These are phyloP conservation scores for Prenolepis imparis DNA, from an alignment of 2,888 invertebrate genomes.

Conservation along the genomic window DNA sequence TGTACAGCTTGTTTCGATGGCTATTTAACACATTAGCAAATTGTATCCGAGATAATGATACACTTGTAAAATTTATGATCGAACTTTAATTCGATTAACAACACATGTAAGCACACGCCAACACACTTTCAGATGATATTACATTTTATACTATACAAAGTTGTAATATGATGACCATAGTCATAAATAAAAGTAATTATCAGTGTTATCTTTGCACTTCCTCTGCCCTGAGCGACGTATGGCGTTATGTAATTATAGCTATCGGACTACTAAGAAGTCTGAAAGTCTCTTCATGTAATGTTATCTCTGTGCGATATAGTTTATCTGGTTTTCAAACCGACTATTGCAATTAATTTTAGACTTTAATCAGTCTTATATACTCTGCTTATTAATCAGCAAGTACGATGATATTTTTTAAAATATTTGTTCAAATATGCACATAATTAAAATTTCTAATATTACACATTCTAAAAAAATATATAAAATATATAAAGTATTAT, in stretches of 20 bases:
- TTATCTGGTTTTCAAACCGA: slow-evolving; percentile 7
- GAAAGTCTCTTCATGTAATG: slow-evolving; percentile 13
- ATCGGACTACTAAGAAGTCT: slow-evolving; percentile 36
- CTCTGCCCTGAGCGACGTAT: slow-evolving; percentile 8
- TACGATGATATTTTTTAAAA: background rate
- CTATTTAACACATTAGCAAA: background rate
- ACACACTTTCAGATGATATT: background rate
- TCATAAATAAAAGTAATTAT: slow-evolving; percentile 27
- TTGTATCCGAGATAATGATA: background rate
- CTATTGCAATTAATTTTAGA: slow-evolving; percentile 3
- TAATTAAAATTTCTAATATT: slow-evolving; percentile 6
- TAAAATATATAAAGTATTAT: background rate
- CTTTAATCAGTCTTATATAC: no score
- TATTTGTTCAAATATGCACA: background rate
- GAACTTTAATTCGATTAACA: background rate
- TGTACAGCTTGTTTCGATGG: background rate
- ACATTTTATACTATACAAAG: background rate
- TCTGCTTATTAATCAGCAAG: background rate
- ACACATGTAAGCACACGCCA: background rate
- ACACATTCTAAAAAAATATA: background rate
- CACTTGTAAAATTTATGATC: slow-evolving; percentile 8
- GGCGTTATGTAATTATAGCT: slow-evolving; percentile 36
- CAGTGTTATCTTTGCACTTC: slow-evolving; percentile 45
- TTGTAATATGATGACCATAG: slow-evolving; percentile 17
- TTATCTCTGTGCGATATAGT: slow-evolving; percentile 29